phyloP scores from a whole-genome alignment of 2,113 vertebrate species.

The Etheostoma spectabile region DNA sequence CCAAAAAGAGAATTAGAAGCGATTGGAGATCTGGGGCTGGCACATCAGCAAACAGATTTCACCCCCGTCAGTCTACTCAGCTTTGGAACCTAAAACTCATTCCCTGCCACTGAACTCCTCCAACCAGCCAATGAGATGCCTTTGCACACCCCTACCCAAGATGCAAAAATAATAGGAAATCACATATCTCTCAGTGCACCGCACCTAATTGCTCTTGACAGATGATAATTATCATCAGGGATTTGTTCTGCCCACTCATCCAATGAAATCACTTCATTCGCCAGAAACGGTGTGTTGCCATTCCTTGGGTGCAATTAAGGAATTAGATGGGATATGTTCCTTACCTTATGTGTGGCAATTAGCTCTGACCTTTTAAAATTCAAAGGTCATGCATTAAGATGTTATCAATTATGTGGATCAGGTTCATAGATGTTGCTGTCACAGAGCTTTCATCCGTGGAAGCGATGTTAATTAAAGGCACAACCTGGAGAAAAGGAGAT shows the following conservation, averaged over 20 bases:
- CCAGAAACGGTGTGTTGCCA: constrained; percentile 42
- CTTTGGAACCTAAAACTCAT: constrained; percentile 53
- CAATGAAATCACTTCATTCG: constrained; percentile 60
- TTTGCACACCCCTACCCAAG: constrained; percentile 54
- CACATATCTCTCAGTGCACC: constrained; percentile 68
- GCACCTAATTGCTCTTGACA: constrained; percentile 81
- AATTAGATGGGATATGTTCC: constrained; percentile 78
- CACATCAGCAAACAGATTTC: constrained; percentile 65
- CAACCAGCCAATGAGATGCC: constrained; percentile 53
- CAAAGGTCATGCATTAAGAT: constrained; percentile 82
- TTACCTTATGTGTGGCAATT: constrained; percentile 80
- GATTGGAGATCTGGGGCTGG: constrained; percentile 49
- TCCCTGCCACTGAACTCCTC: constrained; percentile 26
- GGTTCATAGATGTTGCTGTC: constrained; percentile 71
- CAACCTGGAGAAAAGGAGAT: constrained; percentile 18
- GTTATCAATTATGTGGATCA: constrained; percentile 80
- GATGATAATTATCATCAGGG: constrained; percentile 80
- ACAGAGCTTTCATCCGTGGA: constrained; percentile 67
- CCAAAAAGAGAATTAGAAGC: constrained; percentile 55
- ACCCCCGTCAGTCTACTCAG: constrained; percentile 56
- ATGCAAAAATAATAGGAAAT: constrained; percentile 54
- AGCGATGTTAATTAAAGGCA: constrained; percentile 68
- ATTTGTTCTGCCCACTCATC: constrained; percentile 77
- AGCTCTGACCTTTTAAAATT: constrained; percentile 77
- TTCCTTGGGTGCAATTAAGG: constrained; percentile 74